Evolutionary conservation across 2,888 invertebrate genomes (phyloP), one percentile per base, ranked within the genome.

Genomic region (Pseudococcus longispinus): DNA sequence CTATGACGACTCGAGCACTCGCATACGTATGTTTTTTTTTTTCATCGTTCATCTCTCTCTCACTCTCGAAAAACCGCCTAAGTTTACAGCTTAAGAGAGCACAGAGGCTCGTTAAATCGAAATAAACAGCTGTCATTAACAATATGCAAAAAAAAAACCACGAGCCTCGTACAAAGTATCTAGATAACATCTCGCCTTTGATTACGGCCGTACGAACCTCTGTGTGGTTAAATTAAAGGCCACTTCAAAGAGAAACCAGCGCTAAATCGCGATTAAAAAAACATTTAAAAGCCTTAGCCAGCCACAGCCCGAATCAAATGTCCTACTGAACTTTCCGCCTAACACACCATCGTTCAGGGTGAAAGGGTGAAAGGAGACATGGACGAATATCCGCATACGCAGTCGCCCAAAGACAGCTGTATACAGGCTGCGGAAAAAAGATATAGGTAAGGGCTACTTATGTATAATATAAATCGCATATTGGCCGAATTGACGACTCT

Each of bases 51-150:
- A 51, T 51, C 44, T 46, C 4, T 51, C n/a, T 37, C 9, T 9
- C 2, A 37, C 37, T 37, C n/a, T n/a, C n/a, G 9, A 37, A 37
- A 60, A 60, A 60, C 60, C 23, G 60, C 60, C 8, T 60, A 23
- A 32, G 70, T 70, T 80, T 80, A 80, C 77, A 29, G 42, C 29
- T 80, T 80, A 80, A 37, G 77, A 77, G 77, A 74, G 26, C 23
- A 20, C 5, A 37, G 51, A 51, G 44, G 51, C n/a, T 55, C 4
- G 13, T 85, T 80, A 77, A 86, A 86, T 86, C 86, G 77, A 86
- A 51, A 86, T 51, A 86, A 86, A 86, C 86, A 86, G 86, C 86
- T 86, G 86, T 86, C 86, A 86, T 86, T 86, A 80, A 86, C 86
- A 86, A 77, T 86, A 55, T 42, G 80, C 51, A 29, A 77, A 80